Evolutionary conservation across 2,888 invertebrate species (phyloP).

Genomic region (Heliconius sara): DNA sequence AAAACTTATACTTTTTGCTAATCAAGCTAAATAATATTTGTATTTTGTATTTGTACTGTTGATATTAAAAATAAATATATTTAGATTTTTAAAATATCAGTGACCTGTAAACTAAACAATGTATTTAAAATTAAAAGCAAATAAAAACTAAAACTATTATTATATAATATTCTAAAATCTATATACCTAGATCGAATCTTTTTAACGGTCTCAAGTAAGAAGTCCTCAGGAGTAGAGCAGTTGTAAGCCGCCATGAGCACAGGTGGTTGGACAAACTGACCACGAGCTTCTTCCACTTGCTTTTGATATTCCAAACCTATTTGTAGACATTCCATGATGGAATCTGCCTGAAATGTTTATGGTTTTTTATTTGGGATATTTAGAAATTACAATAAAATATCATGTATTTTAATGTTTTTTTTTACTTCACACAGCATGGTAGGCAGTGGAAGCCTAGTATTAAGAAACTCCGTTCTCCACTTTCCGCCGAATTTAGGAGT

Average conservation of each 20-base stretch:
- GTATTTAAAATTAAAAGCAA: too few species aligned
- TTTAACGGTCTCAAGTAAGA: slow-evolving; percentile 90
- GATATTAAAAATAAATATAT: neutral
- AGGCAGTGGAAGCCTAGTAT: too few species aligned
- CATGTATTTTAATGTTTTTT: too few species aligned
- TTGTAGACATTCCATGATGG: slow-evolving; percentile 76
- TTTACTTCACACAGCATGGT: too few species aligned
- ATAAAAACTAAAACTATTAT: neutral
- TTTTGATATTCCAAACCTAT: slow-evolving; percentile 20
- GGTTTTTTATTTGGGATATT: neutral
- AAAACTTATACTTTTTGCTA: too few species aligned
- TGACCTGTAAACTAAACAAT: neutral
- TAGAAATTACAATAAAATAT: neutral
- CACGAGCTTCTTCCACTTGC: slow-evolving; percentile 68
- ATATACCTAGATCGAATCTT: slow-evolving; percentile 91
- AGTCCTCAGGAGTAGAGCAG: slow-evolving; percentile 89
- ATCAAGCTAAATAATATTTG: too few species aligned
- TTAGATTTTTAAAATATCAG: neutral
- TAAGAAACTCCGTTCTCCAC: too few species aligned
- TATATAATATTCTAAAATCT: neutral
- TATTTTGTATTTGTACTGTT: neutral
- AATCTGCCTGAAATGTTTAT: slow-evolving; percentile 87
- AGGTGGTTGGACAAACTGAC: slow-evolving; percentile 85
- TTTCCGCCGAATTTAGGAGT: too few species aligned
- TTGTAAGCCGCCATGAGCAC: slow-evolving; percentile 92